Base-by-base conservation (phyloP, 2,888 invertebrate genomes). In the Callyntrura guangdongensis region DNA sequence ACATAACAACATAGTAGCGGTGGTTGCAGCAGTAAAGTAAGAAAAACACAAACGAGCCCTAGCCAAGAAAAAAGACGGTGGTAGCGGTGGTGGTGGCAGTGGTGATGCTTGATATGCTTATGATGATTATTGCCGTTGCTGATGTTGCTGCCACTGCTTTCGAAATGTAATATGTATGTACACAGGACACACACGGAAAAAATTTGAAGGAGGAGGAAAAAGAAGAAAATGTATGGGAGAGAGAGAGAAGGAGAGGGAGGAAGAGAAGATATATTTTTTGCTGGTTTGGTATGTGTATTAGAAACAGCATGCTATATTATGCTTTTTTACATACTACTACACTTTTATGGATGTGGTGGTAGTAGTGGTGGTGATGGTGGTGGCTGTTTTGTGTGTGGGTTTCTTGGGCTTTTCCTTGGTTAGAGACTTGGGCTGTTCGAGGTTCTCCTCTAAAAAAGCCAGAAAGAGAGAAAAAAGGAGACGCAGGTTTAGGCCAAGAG, bases 361-460 rank as follows among this genome's bases (percentile, higher is more conserved):
- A 69, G 36, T 69, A 69, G 69, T 45, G 69, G 69, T 84, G 83
- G 83, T 84, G 83, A 84, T 84, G 83, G 67, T 74, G 72, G 87
- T 87, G 87, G 87, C 64, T 86, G 77, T 86, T 84, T 84, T 86
- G 86, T 86, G 86, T 86, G 86, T 86, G 86, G 86, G 79, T 87
- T 86, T 87, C 87, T 87, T 87, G 87, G 87, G 87, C 87, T 87
- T 79, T 79, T 79, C 64, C 61, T 87, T 79, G 87, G 87, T 87
- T 87, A 67, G 87, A 77, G 77, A 53, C 77, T 86, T 87, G 87
- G 87, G 87, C 87, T 87, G 79, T 87, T 87, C 67, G 87, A 79
- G 87, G 77, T 79, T 86, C 79, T 87, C 67, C 64, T 47, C 67
- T 49, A 84, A 85, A 56, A 69, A 53, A 72, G 85, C 61, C 20